Conservation (phyloP, 2,113 vertebrate genomes). For the Ariopsis seemanni region DNA sequence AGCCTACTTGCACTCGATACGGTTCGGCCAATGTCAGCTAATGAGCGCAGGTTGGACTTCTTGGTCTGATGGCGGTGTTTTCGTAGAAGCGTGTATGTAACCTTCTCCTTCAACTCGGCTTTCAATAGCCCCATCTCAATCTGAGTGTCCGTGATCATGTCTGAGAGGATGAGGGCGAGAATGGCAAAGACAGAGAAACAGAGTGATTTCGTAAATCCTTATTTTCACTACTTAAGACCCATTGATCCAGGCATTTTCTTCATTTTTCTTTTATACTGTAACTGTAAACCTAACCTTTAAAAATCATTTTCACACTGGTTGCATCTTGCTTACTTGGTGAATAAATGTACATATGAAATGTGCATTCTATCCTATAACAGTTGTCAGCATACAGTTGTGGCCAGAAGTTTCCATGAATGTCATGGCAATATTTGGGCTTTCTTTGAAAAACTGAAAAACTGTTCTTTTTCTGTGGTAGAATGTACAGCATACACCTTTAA, state of each 20-base stretch:
- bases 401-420: too few relatives aligned
- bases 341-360: not conserved
- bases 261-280: not conserved
- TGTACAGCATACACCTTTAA: too few relatives aligned
- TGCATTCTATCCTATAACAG: not conserved
- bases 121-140: constrained; percentile 87
- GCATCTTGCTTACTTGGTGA: not conserved
- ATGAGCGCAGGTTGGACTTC: constrained; percentile 96
- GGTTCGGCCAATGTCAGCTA: constrained; percentile 97
- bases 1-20: constrained; percentile 98
- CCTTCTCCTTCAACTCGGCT: constrained; percentile 88
- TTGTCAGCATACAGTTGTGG: not conserved
- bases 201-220: not conserved
- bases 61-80: constrained; percentile 98
- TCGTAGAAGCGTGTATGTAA: constrained; percentile 89
- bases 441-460: too few relatives aligned
- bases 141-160: constrained; percentile 89
- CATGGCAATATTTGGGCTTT: too few relatives aligned
- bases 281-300: not conserved
- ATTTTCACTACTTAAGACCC: not conserved
- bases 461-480: too few relatives aligned
- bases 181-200: not conserved
- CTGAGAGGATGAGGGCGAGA: constrained; percentile 63
- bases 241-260: too few relatives aligned
- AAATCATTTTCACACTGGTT: not conserved